phyloP scores from a whole-genome alignment of 1,140 invertebrate species.

The Microplitis demolitor region DNA sequence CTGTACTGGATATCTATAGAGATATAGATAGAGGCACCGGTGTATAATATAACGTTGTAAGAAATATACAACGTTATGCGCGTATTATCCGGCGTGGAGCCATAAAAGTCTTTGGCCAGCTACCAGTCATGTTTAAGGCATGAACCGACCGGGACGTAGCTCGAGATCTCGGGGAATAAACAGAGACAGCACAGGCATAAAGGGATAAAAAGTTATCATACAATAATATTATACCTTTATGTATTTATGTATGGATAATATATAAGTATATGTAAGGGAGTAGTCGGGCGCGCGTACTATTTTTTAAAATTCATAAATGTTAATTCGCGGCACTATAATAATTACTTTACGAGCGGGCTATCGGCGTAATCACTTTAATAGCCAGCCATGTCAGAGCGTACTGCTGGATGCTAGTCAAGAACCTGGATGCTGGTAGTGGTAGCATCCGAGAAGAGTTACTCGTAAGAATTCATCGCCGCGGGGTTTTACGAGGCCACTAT shows the following conservation, averaged over 20 bases:
- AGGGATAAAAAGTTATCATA: neutral
- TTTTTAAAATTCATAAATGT: slow-evolving; percentile 26
- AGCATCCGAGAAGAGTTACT: neutral
- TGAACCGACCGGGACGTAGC: neutral
- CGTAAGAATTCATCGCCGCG: neutral
- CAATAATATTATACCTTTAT: neutral
- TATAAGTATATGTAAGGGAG: neutral
- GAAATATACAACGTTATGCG: slow-evolving; percentile 18
- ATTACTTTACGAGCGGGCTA: slow-evolving; percentile 19
- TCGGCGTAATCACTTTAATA: slow-evolving; percentile 26
- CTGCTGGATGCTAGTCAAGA: neutral
- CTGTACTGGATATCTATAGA: neutral
- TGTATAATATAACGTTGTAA: neutral
- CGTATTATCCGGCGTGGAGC: slow-evolving; percentile 18
- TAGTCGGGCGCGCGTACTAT: neutral
- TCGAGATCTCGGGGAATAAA: too few species aligned
- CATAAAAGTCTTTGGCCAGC: slow-evolving; percentile 21
- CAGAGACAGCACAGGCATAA: too few species aligned
- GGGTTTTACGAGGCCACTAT: slow-evolving; percentile 8
- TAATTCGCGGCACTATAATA: slow-evolving; percentile 23
- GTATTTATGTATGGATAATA: neutral
- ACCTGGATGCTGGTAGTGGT: too few species aligned
- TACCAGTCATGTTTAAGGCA: slow-evolving; percentile 27
- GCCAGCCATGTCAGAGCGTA: slow-evolving; percentile 15
- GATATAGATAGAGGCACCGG: neutral